These are phyloP conservation scores for Ifrita kowaldi DNA, from an alignment of 2,113 vertebrate species.

Conservation along the genomic window DNA sequence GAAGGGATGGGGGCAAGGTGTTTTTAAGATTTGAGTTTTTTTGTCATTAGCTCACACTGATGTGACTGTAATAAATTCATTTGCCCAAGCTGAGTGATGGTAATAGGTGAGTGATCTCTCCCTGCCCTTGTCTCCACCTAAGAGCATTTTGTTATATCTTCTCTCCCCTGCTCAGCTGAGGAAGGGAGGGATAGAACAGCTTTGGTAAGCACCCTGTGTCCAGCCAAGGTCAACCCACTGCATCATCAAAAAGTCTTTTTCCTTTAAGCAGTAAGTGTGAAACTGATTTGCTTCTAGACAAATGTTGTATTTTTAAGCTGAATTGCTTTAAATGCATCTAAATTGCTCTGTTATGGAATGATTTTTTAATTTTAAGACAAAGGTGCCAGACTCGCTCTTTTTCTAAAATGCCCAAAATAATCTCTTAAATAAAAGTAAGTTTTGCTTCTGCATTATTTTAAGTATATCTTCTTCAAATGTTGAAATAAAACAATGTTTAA, in stretches of 20 bases:
- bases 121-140: neutral
- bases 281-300: neutral
- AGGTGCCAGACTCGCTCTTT: neutral
- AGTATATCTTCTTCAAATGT: neutral
- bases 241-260: neutral
- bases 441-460: neutral
- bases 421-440: neutral
- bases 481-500: neutral
- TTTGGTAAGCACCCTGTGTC: rapidly evolving
- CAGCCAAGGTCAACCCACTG: neutral
- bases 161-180: neutral
- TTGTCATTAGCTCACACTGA: neutral
- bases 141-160: neutral
- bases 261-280: neutral
- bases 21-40: neutral
- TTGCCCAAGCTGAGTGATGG: neutral
- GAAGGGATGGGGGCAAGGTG: neutral
- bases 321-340: neutral
- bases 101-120: neutral
- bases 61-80: neutral
- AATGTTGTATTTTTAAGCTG: neutral
- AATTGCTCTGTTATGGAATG: neutral
- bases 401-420: neutral
- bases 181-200: neutral
- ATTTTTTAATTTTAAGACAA: neutral